These are phyloP conservation scores for Rhaphigaster nebulosa DNA, from an alignment of 2,888 invertebrate species.

Conservation along the genomic window DNA sequence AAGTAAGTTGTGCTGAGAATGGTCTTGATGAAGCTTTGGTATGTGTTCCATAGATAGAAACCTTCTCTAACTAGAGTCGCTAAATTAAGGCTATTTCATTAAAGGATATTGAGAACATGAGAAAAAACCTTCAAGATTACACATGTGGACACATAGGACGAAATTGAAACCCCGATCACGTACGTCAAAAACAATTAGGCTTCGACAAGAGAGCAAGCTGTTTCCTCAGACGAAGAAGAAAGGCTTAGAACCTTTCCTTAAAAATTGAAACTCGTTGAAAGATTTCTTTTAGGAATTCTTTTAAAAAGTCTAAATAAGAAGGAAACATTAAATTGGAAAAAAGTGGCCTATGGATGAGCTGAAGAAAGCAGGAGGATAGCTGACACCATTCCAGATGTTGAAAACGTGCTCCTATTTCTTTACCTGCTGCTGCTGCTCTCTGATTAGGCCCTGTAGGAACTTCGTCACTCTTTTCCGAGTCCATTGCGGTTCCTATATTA, in stretches of 20 bases:
- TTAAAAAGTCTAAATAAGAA: conserved; percentile 34
- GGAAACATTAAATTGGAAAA: conserved; percentile 14
- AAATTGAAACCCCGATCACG: neutral
- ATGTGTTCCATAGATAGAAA: conserved; percentile 20
- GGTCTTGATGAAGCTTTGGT: neutral
- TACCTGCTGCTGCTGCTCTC: neutral
- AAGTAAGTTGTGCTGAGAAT: neutral
- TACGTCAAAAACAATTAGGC: conserved; percentile 18
- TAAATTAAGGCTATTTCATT: conserved; percentile 17
- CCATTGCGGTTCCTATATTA: neutral
- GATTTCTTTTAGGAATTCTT: conserved; percentile 15
- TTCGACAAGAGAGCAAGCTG: conserved; percentile 11
- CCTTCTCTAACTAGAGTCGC: neutral
- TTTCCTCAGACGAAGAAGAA: conserved; percentile 29
- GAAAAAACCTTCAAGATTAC: neutral
- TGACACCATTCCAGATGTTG: conserved; percentile 46
- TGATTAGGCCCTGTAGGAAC: neutral
- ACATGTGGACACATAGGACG: neutral
- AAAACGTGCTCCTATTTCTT: conserved; percentile 23
- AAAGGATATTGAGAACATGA: conserved; percentile 5
- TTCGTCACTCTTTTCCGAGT: no score
- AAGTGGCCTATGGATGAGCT: neutral
- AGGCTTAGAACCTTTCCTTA: conserved; percentile 13
- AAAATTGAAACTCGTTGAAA: conserved; percentile 36
- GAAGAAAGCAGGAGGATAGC: neutral